Percentiles rank a stretch among this genome's conserved stretches.
phyloP scores from a whole-genome alignment of 2,113 vertebrate species.

The Mystacornis crossleyi region DNA sequence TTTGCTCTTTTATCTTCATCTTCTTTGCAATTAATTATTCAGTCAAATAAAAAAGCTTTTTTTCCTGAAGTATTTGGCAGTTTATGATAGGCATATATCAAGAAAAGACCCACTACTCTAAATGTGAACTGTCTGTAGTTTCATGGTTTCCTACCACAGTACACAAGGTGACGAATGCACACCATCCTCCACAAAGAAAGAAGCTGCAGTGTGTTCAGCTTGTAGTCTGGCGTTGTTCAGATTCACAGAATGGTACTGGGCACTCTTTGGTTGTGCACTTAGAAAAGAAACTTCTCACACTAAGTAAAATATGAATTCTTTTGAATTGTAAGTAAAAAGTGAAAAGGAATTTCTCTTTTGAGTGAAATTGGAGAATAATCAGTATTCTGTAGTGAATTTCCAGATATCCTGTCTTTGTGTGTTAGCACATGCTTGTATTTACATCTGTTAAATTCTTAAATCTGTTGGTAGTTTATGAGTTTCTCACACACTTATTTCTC shows the following conservation, averaged over 20 bases:
- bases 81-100: neutral
- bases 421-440: neutral
- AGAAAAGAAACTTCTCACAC: neutral
- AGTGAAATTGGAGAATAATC: neutral
- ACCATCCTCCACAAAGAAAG: neutral
- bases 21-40: neutral
- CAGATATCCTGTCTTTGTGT: neutral
- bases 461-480: neutral
- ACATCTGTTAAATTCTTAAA: neutral
- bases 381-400: neutral
- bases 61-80: neutral
- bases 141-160: neutral
- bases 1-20: neutral
- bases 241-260: neutral
- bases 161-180: neutral
- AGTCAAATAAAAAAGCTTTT: neutral
- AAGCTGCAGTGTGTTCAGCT: neutral
- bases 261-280: neutral
- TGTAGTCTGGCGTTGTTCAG: neutral
- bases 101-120: neutral
- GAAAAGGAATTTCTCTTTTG: neutral
- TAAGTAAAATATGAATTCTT: neutral
- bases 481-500: neutral
- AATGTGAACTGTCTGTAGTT: neutral
- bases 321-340: neutral